phyloP scores from a whole-genome alignment of 1,140 invertebrate genomes.

The Meloidogyne exigua region DNA sequence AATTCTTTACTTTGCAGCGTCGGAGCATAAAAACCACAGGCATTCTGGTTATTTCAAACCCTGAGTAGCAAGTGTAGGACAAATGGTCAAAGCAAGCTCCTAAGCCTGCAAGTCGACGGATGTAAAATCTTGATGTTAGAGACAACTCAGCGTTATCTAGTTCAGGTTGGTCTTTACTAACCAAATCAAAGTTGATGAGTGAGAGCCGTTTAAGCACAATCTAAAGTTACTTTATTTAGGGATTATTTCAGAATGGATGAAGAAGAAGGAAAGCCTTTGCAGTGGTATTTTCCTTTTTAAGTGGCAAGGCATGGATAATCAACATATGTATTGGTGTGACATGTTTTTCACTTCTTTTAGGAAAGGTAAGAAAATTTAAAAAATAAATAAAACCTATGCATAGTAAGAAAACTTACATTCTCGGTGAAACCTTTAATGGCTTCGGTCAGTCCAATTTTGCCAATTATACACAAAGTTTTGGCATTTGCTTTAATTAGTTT shows the following conservation, averaged over 20 bases:
- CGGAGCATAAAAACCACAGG: constrained; percentile 45
- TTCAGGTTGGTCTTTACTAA: constrained; percentile 35
- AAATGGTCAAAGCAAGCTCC: constrained; percentile 52
- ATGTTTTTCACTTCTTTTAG: too few species aligned
- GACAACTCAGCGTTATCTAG: constrained; percentile 33
- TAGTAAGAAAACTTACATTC: constrained; percentile 22
- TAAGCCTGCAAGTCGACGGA: constrained; percentile 40
- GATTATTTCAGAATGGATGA: too few species aligned
- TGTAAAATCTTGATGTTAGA: constrained; percentile 38
- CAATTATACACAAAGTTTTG: constrained; percentile 41
- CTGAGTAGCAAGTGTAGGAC: constrained; percentile 51
- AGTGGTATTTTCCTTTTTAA: too few species aligned
- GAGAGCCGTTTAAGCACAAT: constrained; percentile 51
- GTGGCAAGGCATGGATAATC: too few species aligned
- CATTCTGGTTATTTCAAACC: constrained; percentile 46
- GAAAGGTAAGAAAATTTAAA: too few species aligned
- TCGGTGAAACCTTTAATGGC: constrained; percentile 45
- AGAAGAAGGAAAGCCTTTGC: too few species aligned
- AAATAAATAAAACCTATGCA: too few species aligned
- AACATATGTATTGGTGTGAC: too few species aligned
- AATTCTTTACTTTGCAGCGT: constrained; percentile 31
- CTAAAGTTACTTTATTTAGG: constrained; percentile 19
- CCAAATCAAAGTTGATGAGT: constrained; percentile 53
- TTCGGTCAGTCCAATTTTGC: constrained; percentile 46
- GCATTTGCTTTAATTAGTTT: constrained; percentile 46